phyloP scores from a whole-genome alignment of 2,888 invertebrate genomes.

The Nematopogon swammerdamellus region DNA sequence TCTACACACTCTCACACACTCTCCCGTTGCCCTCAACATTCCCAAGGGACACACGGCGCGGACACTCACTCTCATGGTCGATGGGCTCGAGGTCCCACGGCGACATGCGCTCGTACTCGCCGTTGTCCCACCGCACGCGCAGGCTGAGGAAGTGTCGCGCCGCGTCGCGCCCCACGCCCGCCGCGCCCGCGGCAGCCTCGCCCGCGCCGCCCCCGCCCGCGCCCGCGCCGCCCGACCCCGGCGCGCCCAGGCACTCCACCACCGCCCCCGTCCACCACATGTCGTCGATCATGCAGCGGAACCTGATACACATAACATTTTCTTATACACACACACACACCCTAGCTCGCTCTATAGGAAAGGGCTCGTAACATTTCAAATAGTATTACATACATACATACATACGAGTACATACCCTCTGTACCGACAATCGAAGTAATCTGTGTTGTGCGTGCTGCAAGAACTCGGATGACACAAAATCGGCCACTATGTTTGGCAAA shows the following conservation, averaged over 20 bases:
- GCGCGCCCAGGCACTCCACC: slow-evolving; percentile 20
- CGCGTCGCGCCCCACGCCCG: slow-evolving; percentile 13
- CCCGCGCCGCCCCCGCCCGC: slow-evolving; percentile 21
- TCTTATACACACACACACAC: background rate
- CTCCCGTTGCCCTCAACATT: too few species aligned
- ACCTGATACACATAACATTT: too few species aligned
- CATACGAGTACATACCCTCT: too few species aligned
- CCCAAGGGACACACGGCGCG: too few species aligned
- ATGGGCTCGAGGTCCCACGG: slow-evolving; percentile 95
- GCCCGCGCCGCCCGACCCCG: slow-evolving; percentile 10
- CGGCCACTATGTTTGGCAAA: too few species aligned
- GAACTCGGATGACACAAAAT: too few species aligned
- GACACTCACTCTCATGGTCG: slow-evolving; percentile 62
- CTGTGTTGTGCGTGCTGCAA: too few species aligned
- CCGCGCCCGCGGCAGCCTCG: slow-evolving; percentile 10
- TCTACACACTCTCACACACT: too few species aligned
- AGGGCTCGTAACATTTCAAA: too few species aligned
- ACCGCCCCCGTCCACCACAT: slow-evolving; percentile 90
- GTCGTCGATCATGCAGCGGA: slow-evolving; percentile 93
- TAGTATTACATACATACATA: too few species aligned
- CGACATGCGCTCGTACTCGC: slow-evolving; percentile 86
- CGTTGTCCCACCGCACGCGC: slow-evolving; percentile 87
- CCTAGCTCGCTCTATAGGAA: background rate
- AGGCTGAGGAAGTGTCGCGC: slow-evolving; percentile 25
- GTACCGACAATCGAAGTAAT: too few species aligned